Conservation (phyloP, 2,888 invertebrate species). For the Pinctada fucata region DNA sequence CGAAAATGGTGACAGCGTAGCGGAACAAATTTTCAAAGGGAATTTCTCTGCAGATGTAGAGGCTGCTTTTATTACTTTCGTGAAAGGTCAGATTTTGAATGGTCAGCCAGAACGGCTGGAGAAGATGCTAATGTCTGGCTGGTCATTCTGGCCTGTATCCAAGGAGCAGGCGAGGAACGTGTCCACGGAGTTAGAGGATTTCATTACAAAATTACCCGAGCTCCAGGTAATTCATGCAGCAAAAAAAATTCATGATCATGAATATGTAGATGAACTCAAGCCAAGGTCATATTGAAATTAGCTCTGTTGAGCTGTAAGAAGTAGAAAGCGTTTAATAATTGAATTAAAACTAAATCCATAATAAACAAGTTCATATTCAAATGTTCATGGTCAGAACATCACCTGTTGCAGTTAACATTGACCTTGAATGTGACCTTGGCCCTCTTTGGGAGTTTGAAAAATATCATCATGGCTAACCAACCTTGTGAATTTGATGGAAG, state of each 20-base stretch:
- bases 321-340: no score
- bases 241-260: neutral
- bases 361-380: no score
- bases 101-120: constrained; percentile 50
- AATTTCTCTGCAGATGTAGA: constrained; percentile 46
- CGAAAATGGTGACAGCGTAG: constrained; percentile 52
- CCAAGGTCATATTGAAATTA: no score
- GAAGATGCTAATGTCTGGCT: constrained; percentile 50
- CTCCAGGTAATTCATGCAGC: constrained; percentile 43
- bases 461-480: no score
- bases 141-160: constrained; percentile 50
- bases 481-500: no score
- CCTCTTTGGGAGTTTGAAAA: no score
- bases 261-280: no score
- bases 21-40: constrained; percentile 53
- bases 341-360: no score
- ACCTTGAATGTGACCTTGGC: no score
- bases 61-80: constrained; percentile 37
- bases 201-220: constrained; percentile 46
- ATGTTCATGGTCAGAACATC: no score
- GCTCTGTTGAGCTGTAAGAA: no score
- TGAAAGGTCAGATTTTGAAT: constrained; percentile 45
- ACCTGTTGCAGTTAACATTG: no score
- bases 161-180: constrained; percentile 41
- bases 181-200: constrained; percentile 43